Base-by-base conservation (phyloP, 1,140 invertebrate genomes). In the Psilanteris sp. region DNA sequence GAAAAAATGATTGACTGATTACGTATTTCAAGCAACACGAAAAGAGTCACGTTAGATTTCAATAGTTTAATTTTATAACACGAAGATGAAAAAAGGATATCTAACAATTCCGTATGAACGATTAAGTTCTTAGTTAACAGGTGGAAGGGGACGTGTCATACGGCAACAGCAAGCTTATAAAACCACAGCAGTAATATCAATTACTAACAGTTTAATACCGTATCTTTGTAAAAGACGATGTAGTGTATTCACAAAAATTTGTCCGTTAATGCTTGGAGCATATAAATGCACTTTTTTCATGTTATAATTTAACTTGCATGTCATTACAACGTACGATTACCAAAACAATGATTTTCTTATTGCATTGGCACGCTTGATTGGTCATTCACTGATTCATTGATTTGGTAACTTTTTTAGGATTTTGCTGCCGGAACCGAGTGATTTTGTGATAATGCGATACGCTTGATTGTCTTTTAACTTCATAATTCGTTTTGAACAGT, bases 151-250 rank as follows among this genome's bases (percentile, higher is more conserved):
- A 55, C 54, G 61, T 74, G 55, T 67, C 71, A 67, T 73, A 66
- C 52, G 20, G 36, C 54, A 74, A 57, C n/a, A 31, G 37, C 61
- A 67, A 67, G 62, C 71, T 61, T 74, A 74, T 74, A 74, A 74
- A 74, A 66, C 46, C 61, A 36, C 71, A 67, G 54, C 71, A 62
- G 62, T 67, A 67, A 67, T 74, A 66, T 67, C 54, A 67, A 61
- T 61, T 74, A 67, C 71, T 36, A 74, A 74, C 71, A 74, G 71
- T 74, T 64, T 66, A 54, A 54, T 64, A 48, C 44, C 43, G 61
- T 61, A 54, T 67, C 61, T 66, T 62, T 57, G 71, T 61, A 67
- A 73, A 73, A 74, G 71, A 67, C 71, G 71, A 62, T 67, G 71
- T 74, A 74, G 71, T 55, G 62, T 55, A 43, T 39, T 59, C 32